Evolutionary conservation across 1,140 invertebrate species (phyloP).

Genomic region (Planococcus citri): DNA sequence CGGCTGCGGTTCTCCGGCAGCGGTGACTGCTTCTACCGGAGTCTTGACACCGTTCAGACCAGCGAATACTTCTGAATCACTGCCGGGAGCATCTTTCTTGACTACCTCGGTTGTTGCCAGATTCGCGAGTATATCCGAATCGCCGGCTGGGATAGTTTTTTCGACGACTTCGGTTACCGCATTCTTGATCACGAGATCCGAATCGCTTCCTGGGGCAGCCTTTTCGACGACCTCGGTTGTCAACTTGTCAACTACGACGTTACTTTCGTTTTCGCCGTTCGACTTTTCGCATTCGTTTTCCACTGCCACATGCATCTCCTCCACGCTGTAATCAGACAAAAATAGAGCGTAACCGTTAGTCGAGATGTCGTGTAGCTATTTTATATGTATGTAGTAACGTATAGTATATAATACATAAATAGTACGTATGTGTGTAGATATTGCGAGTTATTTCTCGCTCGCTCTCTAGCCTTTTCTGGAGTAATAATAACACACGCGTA

Average conservation of each 20-base stretch:
- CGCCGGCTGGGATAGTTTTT: not conserved
- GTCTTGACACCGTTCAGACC: too few relatives aligned
- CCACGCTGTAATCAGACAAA: slow-evolving; percentile 6
- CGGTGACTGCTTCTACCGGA: too few relatives aligned
- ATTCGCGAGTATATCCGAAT: not conserved
- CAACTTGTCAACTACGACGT: not conserved
- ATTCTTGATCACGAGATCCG: not conserved
- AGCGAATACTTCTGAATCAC: too few relatives aligned
- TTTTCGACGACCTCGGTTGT: not conserved
- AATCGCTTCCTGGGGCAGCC: not conserved
- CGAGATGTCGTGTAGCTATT: too few relatives aligned
- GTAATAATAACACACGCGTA: too few relatives aligned
- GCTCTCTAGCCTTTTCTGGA: too few relatives aligned
- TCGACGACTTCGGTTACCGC: not conserved
- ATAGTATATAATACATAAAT: too few relatives aligned
- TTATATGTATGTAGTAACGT: too few relatives aligned
- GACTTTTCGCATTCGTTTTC: slow-evolving; percentile 10
- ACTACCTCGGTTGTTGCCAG: not conserved
- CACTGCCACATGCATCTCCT: not conserved
- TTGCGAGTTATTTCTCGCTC: too few relatives aligned
- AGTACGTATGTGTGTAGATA: too few relatives aligned
- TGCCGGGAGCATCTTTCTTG: not conserved
- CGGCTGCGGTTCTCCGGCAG: too few relatives aligned
- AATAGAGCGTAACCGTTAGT: not conserved
- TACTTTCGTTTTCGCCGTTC: not conserved